These are phyloP conservation scores for Dendrocincla tyrannina DNA, from an alignment of 2,797 vertebrate species.

Conservation along the genomic window DNA sequence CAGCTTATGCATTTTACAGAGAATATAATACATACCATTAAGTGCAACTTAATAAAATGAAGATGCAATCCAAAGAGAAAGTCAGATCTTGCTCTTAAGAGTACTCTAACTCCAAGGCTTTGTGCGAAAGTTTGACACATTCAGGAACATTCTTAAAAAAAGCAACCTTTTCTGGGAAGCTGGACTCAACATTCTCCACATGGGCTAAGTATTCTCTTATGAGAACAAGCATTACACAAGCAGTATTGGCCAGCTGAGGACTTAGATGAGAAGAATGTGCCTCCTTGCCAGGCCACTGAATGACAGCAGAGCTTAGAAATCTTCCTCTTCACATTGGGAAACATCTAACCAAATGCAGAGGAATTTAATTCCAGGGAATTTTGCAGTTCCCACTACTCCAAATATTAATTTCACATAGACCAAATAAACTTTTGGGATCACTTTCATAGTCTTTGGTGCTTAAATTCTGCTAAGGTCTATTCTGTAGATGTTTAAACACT, in stretches of 20 bases:
- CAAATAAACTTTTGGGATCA: neutral
- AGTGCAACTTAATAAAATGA: neutral
- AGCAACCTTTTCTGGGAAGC: neutral
- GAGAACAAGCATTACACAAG: neutral
- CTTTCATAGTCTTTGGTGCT: neutral
- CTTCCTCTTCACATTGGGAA: neutral
- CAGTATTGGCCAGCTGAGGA: neutral
- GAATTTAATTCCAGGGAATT: neutral
- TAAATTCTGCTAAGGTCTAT: neutral
- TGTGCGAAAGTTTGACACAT: neutral
- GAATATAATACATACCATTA: neutral
- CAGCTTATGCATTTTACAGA: neutral
- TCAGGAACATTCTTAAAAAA: neutral
- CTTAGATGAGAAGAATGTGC: neutral
- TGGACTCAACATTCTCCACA: neutral
- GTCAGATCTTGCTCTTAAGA: neutral
- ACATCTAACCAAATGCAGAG: accelerated
- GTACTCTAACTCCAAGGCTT: neutral
- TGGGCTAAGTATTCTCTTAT: neutral
- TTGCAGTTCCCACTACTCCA: neutral
- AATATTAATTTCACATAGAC: neutral
- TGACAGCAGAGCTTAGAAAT: neutral
- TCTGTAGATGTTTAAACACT: neutral
- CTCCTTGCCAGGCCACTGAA: neutral
- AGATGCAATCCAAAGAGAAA: neutral